Percentiles rank a stretch among this genome's conserved stretches.
These are phyloP conservation scores for Pocillopora damicornis DNA, from an alignment of 64 coral and sea anemone genomes.

Conservation along the genomic window DNA sequence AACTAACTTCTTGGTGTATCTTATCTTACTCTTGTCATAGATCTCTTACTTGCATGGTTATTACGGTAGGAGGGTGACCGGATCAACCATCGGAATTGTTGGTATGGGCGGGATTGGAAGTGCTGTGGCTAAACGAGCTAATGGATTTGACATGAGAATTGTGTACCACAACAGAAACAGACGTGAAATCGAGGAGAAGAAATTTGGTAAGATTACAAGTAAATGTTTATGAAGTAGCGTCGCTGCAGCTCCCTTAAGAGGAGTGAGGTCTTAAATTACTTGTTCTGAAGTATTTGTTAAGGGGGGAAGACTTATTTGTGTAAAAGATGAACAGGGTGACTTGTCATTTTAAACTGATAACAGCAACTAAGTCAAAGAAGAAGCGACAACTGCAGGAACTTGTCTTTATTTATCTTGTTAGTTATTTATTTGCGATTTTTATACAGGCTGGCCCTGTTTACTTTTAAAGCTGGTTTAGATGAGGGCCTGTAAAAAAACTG, in stretches of 20 bases:
- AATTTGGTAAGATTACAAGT: constrained; percentile 30
- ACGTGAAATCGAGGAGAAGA: constrained; percentile 21
- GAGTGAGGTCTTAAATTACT: too few relatives aligned
- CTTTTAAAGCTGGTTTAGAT: too few relatives aligned
- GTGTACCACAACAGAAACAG: constrained; percentile 45
- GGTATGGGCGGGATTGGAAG: constrained; percentile 45
- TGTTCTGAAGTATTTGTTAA: background rate
- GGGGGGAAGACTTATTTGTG: background rate
- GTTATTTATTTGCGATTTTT: too few relatives aligned
- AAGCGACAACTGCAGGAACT: too few relatives aligned
- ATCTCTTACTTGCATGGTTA: constrained; percentile 8
- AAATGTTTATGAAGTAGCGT: too few relatives aligned
- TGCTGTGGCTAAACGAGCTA: constrained; percentile 52
- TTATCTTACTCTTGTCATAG: background rate
- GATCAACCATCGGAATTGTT: constrained; percentile 59
- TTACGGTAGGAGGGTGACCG: constrained; percentile 23
- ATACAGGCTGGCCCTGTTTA: too few relatives aligned
- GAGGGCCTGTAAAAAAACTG: too few relatives aligned
- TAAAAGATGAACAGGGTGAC: too few relatives aligned
- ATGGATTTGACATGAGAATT: constrained; percentile 55
- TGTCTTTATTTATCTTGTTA: too few relatives aligned
- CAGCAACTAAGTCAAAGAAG: too few relatives aligned
- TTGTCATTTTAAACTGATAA: too few relatives aligned
- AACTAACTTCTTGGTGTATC: background rate
- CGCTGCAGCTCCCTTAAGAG: too few relatives aligned